Conservation (phyloP, 2,113 vertebrate species). For the Megaceryle maxima region DNA sequence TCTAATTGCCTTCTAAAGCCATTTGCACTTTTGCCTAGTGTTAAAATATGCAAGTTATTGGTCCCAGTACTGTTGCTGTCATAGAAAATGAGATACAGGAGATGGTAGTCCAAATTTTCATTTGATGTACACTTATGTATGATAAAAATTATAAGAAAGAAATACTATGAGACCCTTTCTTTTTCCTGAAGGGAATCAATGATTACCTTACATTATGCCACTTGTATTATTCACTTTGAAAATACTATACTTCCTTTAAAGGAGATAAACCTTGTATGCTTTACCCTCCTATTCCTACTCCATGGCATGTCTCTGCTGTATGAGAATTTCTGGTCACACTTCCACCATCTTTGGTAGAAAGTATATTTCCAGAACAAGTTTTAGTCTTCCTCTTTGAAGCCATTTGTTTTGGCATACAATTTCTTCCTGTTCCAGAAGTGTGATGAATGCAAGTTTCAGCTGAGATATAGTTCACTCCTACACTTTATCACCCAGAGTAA, state of each 20-base stretch:
- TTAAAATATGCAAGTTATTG: neutral
- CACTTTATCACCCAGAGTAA: neutral
- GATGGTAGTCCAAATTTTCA: neutral
- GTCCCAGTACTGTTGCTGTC: neutral
- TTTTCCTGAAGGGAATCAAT: neutral
- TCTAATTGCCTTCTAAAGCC: neutral
- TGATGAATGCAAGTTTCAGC: neutral
- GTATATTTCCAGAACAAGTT: neutral
- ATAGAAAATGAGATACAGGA: neutral
- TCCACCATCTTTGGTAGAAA: neutral
- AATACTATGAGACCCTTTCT: neutral
- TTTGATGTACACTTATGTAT: neutral
- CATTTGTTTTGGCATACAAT: neutral
- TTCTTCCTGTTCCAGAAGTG: neutral
- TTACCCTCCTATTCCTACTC: neutral
- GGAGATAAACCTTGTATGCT: neutral
- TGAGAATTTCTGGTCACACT: neutral
- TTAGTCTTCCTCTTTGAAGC: neutral
- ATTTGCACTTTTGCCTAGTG: neutral
- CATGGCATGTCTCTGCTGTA: neutral
- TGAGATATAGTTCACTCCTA: neutral
- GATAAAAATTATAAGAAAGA: neutral
- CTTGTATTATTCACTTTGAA: neutral
- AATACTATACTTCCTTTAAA: neutral
- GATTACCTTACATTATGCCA: neutral